Percentiles rank a stretch among this genome's conserved stretches.
Conservation (phyloP, 2,797 vertebrate species). For the Zenarchopterus dispar region DNA sequence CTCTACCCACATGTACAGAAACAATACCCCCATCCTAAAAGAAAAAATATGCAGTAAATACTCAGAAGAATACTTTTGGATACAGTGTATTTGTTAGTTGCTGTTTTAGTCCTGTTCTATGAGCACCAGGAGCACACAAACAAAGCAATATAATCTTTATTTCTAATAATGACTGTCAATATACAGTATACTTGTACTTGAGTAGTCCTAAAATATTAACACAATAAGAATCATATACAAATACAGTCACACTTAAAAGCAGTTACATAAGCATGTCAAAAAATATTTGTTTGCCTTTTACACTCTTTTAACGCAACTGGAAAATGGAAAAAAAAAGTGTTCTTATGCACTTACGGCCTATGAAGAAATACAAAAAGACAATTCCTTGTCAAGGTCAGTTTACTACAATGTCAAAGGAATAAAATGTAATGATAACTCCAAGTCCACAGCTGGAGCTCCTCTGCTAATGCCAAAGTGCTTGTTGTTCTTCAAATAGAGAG, state of each 20-base stretch:
- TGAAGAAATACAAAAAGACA: not conserved
- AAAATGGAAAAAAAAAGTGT: not conserved
- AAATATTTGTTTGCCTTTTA: not conserved
- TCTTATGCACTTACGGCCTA: not conserved
- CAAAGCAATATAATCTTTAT: too few species aligned
- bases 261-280: not conserved
- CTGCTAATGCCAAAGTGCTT: slow-evolving; percentile 60
- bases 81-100: too few species aligned
- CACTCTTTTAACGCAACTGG: not conserved
- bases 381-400: not conserved
- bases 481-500: slow-evolving; percentile 66
- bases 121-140: too few species aligned
- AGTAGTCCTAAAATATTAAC: too few species aligned
- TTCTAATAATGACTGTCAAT: too few species aligned
- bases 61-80: too few species aligned
- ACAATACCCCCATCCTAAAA: not conserved
- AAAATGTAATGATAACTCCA: slow-evolving; percentile 46
- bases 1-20: slow-evolving; percentile 23
- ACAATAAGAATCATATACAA: too few species aligned
- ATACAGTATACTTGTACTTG: too few species aligned
- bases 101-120: too few species aligned
- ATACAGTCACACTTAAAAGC: too few species aligned
- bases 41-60: too few species aligned
- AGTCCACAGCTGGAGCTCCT: slow-evolving; percentile 43
- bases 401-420: slow-evolving; percentile 44